Conservation (phyloP, 2,113 vertebrate genomes). For the Percina caprodes region DNA sequence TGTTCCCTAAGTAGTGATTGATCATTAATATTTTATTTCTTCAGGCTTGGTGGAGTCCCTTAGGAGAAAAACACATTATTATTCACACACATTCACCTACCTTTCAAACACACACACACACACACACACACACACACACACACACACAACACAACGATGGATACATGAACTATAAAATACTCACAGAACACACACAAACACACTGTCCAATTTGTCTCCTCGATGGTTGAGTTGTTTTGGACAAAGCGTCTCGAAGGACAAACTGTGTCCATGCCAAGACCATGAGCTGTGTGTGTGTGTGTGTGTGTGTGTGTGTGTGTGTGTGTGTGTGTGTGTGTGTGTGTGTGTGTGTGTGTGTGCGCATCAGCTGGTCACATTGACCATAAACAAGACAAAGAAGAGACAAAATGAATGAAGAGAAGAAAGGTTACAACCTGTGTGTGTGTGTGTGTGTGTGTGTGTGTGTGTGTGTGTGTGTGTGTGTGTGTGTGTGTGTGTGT, state of each 20-base stretch:
- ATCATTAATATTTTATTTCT: slow-evolving; percentile 77
- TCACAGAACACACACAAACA: slow-evolving; percentile 17
- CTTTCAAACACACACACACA: slow-evolving; percentile 12
- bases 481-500: background rate
- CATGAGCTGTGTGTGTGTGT: slow-evolving; percentile 8
- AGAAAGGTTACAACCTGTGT: background rate
- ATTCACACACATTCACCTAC: slow-evolving; percentile 58
- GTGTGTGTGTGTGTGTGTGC: background rate
- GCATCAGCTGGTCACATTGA: background rate
- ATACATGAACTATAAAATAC: slow-evolving; percentile 30
- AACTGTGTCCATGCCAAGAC: slow-evolving; percentile 17
- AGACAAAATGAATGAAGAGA: background rate
- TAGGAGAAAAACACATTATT: slow-evolving; percentile 70
- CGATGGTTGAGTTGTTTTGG: slow-evolving; percentile 44
- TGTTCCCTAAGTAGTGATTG: slow-evolving; percentile 67
- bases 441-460: no score
- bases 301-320: slow-evolving; percentile 24
- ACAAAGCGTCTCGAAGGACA: slow-evolving; percentile 37
- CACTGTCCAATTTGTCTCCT: slow-evolving; percentile 48
- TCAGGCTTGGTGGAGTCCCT: slow-evolving; percentile 58
- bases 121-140: slow-evolving; percentile 17
- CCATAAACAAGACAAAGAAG: background rate
- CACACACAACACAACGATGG: slow-evolving; percentile 11
- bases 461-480: background rate
- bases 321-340: slow-evolving; percentile 1